phyloP scores from a whole-genome alignment of 53 echinoderm and acorn worm genomes.

The Actinopyga echinites region DNA sequence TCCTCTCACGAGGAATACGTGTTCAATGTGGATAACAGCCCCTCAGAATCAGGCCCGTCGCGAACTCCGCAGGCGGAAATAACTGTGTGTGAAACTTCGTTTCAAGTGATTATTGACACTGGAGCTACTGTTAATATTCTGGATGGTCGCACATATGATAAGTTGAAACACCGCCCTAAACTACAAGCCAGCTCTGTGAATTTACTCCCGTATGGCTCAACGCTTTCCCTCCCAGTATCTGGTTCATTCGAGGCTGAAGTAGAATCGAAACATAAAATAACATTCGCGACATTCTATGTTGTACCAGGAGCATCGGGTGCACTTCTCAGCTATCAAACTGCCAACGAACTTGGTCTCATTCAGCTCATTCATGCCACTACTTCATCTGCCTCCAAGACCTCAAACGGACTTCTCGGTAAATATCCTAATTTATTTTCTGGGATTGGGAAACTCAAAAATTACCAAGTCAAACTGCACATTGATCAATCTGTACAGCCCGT shows the following conservation, averaged over 20 bases:
- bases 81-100: not conserved
- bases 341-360: not conserved
- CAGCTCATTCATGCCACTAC: not conserved
- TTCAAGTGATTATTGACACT: not conserved
- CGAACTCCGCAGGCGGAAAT: not conserved
- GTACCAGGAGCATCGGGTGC: not conserved
- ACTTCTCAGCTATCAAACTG: not conserved
- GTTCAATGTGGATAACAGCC: not conserved
- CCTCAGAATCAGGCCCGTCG: not conserved
- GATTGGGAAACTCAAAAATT: slow-evolving; percentile 10
- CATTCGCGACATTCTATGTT: slow-evolving; percentile 1
- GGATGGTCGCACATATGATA: not conserved
- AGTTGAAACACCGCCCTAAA: not conserved
- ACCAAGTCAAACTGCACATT: not conserved
- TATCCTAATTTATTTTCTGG: not conserved
- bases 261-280: not conserved
- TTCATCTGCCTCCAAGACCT: too few species aligned
- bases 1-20: not conserved
- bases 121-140: not conserved
- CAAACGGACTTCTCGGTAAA: not conserved
- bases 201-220: not conserved
- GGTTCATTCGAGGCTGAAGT: not conserved
- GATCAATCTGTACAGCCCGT: slow-evolving; percentile 44
- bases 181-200: not conserved
- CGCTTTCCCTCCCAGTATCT: not conserved